These are phyloP conservation scores for Hipposideros armiger DNA, from an alignment of 2,113 vertebrate species.

Conservation along the genomic window DNA sequence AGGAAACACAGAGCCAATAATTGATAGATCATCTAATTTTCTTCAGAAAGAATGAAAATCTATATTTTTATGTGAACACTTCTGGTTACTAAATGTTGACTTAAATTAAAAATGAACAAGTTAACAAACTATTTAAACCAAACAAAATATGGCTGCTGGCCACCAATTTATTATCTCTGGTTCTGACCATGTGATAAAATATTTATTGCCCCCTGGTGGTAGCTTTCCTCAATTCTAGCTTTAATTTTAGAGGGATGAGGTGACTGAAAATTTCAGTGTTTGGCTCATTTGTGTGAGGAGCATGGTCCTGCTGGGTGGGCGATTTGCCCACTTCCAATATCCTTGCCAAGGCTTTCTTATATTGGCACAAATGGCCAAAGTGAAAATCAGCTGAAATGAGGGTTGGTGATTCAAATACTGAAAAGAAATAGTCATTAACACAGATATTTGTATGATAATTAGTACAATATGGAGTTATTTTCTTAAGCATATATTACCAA, in stretches of 20 bases:
- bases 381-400: conserved; percentile 42
- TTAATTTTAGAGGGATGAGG: conserved; percentile 33
- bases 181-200: conserved; percentile 54
- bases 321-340: conserved; percentile 53
- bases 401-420: conserved; percentile 9
- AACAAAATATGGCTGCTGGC: conserved; percentile 25
- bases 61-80: conserved; percentile 33
- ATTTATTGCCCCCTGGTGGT: conserved; percentile 65
- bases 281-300: conserved; percentile 48
- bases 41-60: conserved; percentile 48
- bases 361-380: conserved; percentile 26
- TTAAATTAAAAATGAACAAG: conserved; percentile 48
- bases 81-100: conserved; percentile 35
- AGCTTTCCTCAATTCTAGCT: conserved; percentile 44
- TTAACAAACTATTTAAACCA: conserved; percentile 31
- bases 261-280: conserved; percentile 24
- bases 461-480: conserved; percentile 2
- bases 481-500: conserved; percentile 30
- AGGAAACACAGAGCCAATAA: conserved; percentile 20
- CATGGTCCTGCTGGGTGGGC: conserved; percentile 54
- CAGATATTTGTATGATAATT: conserved; percentile 13
- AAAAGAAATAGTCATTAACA: conserved; percentile 32
- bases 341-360: conserved; percentile 1
- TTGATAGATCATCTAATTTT: conserved; percentile 37
- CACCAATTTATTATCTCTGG: neutral